Evolutionary conservation across 2,113 vertebrate species (phyloP), one percentile per base, ranked within the genome.

Genomic region (Hydropotes inermis): DNA sequence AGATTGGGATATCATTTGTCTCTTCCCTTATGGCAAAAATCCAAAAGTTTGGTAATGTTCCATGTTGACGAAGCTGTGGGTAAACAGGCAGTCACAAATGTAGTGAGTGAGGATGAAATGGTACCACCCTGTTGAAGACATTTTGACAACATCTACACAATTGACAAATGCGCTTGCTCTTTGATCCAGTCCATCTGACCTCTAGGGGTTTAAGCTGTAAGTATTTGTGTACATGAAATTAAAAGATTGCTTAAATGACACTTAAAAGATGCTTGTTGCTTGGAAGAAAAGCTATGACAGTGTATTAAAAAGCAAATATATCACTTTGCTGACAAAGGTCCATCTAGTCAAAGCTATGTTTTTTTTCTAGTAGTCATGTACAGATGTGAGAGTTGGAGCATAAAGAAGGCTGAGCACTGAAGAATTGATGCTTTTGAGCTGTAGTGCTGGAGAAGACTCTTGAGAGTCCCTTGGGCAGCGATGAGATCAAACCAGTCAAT

Each of bases 21-120:
- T 39, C 9, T 79, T 30, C 23, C 45, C 16, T 33, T 19, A 19
- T 52, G 58, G 33, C 28, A 74, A 81, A 74, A 60, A 57, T 81
- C 33, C 58, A 21, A 25, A 84, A 30, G 1, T 10, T 6, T 60
- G 67, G 39, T 15, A 3, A 14, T 52, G 30, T 1, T 47, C 52
- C n/a, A 2, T 33, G 79, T 13, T 50, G 43, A 43, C 10, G 52
- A n/a, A 8, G 3, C 54, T 25, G 1, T 21, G 78, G 23, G 76
- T 74, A 96, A 60, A 17, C 6, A 23, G 45, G 21, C 16, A 10
- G 67, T 39, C 39, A 33, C 19, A 17, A 6, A 27, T 33, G 14
- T 3, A 16, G 64, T 19, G 3, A 0, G 28, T 2, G 30, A 45
- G 12, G 11, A 36, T 25, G 47, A 43, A 30, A 17, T 4, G 5